Evolutionary conservation across 2,888 invertebrate genomes (phyloP), one percentile per base, ranked within the genome.

Genomic region (Sarcophaga subvicina): DNA sequence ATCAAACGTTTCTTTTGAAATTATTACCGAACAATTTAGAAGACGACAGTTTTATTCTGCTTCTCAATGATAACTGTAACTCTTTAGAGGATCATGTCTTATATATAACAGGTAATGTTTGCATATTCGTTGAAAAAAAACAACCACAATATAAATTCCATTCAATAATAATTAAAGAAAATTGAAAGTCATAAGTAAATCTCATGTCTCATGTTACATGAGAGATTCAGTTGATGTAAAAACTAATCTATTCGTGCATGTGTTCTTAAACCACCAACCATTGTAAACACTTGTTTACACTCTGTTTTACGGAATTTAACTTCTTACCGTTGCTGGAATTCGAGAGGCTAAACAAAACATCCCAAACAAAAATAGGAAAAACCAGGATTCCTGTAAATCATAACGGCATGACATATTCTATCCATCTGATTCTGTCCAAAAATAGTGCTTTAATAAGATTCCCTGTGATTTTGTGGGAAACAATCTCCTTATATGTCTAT

Each of bases 1-100:
- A n/a, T 63, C 10, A 59, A 71, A 12, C 70, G n/a, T 12, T 76
- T 69, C 10, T 54, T 54, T 54, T 11, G 12, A 62, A 47, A 60
- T 67, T 45, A 54, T 67, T 59, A 70, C n/a, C 75, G 27, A n/a
- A 5, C 62, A 2, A n/a, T 10, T 20, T 22, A 5, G 2, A 11
- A 17, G 64, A 14, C 27, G 79, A 87, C 87, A 84, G 75, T 71
- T 81, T 66, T 37, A 47, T 79, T 72, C 67, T 81, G 64, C 76
- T 78, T 78, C 81, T 84, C 81, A 63, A 12, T 63, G 79, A 67
- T 63, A 79, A 87, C 87, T 87, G 67, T 81, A 54, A 66, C 77
- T 73, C 17, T 63, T 4, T 12, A 72, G 11, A 37, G 37, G 54
- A 71, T 66, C 66, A 47, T 3, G 54, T 17, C 20, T 22, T 22